These are phyloP conservation scores for Chloropsis hardwickii DNA, from an alignment of 2,113 vertebrate species.

Conservation along the genomic window DNA sequence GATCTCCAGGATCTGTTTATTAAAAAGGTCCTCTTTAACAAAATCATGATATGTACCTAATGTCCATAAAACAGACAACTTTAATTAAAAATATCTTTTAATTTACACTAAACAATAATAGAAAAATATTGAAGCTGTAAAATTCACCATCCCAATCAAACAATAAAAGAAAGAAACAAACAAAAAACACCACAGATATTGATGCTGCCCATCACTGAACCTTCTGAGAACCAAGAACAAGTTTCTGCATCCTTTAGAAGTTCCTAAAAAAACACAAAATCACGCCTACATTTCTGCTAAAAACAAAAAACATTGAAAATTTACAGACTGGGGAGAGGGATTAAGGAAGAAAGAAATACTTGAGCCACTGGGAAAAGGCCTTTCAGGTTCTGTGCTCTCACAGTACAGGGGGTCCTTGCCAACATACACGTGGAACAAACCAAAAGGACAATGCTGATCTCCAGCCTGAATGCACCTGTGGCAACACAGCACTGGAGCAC, in stretches of 20 bases:
- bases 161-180: background rate
- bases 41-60: background rate
- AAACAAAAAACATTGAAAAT: background rate
- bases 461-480: background rate
- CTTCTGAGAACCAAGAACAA: background rate
- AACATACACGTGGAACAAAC: background rate
- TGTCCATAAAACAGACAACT: background rate
- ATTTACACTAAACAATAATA: constrained; percentile 22
- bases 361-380: background rate
- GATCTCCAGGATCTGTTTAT: background rate
- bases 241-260: background rate
- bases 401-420: background rate
- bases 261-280: background rate
- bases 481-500: background rate
- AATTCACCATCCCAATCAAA: background rate
- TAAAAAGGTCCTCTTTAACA: background rate
- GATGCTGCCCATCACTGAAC: background rate
- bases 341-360: background rate
- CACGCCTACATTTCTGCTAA: background rate
- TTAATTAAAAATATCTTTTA: constrained; percentile 46
- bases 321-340: background rate
- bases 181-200: background rate
- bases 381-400: background rate
- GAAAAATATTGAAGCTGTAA: background rate
- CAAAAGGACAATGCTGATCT: background rate